Evolutionary conservation across 37 sponge, comb jelly and placozoan genomes (phyloP).

Genomic region (Mnemiopsis leidyi): DNA sequence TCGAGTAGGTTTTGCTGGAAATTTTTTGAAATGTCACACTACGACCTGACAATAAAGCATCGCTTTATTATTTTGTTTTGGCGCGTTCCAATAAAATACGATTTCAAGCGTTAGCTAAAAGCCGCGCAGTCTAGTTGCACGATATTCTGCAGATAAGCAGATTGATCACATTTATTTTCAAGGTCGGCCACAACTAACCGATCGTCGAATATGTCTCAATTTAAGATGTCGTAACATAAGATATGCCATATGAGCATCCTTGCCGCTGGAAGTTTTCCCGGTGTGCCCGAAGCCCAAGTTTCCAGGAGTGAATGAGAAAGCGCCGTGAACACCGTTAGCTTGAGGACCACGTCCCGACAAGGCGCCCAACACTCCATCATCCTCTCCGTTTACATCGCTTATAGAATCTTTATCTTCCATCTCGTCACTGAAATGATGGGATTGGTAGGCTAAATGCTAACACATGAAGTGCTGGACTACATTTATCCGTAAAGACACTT

Average conservation of each 20-base stretch:
- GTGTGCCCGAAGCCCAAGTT: conserved; percentile 63
- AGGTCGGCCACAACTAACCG: not conserved
- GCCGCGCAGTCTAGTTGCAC: too few relatives aligned
- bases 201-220: conserved; percentile 15
- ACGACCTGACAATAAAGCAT: not conserved
- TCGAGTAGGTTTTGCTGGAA: not conserved
- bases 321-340: conserved; percentile 50
- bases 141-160: too few relatives aligned
- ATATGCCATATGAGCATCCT: conserved; percentile 60
- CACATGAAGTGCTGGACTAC: too few relatives aligned
- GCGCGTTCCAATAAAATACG: conserved; percentile 32
- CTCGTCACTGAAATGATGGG: conserved; percentile 19
- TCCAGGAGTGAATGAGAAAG: conserved; percentile 52
- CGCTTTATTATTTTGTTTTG: not conserved
- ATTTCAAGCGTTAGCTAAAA: too few relatives aligned
- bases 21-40: conserved; percentile 42
- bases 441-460: too few relatives aligned
- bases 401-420: conserved; percentile 37
- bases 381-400: conserved; percentile 26
- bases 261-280: conserved; percentile 39
- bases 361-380: conserved; percentile 54
- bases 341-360: conserved; percentile 35
- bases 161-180: not conserved
- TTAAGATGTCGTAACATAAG: conserved; percentile 53
- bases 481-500: too few relatives aligned